A percentile compares a stretch with the other conserved stretches of the same genome.
phyloP scores from a whole-genome alignment of 1,140 invertebrate genomes.

The Cydia splendana region DNA sequence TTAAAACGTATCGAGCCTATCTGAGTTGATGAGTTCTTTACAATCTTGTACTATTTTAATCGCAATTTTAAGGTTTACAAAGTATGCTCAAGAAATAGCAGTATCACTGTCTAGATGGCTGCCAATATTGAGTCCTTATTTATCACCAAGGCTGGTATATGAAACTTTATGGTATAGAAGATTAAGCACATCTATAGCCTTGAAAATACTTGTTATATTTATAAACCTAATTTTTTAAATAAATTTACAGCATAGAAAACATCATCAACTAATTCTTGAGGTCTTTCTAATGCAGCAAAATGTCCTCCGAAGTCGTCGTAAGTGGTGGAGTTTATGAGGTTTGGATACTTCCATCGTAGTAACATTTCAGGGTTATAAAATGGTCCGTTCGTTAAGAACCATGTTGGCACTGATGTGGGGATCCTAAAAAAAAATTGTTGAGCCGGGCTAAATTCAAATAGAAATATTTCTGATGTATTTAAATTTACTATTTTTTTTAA shows the following conservation, averaged over 20 bases:
- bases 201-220: neutral
- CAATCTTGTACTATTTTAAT: too few species aligned
- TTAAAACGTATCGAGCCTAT: too few species aligned
- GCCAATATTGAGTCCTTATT: too few species aligned
- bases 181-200: neutral
- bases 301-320: slow-evolving; percentile 84
- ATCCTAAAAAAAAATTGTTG: slow-evolving; percentile 51
- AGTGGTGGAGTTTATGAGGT: slow-evolving; percentile 80
- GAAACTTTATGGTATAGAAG: too few species aligned
- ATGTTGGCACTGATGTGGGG: slow-evolving; percentile 72
- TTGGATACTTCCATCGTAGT: slow-evolving; percentile 77
- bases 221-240: slow-evolving; percentile 44
- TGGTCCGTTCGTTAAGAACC: slow-evolving; percentile 80
- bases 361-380: slow-evolving; percentile 77
- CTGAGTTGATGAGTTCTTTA: too few species aligned
- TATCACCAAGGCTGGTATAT: too few species aligned
- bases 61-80: too few species aligned
- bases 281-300: slow-evolving; percentile 88
- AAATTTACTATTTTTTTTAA: neutral
- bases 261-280: slow-evolving; percentile 82
- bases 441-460: too few species aligned
- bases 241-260: slow-evolving; percentile 60
- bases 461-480: neutral
- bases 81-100: too few species aligned
- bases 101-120: too few species aligned